Evolutionary conservation across 1,140 invertebrate genomes (phyloP), one percentile per base, ranked within the genome.

Genomic region (Drosophila santomea): DNA sequence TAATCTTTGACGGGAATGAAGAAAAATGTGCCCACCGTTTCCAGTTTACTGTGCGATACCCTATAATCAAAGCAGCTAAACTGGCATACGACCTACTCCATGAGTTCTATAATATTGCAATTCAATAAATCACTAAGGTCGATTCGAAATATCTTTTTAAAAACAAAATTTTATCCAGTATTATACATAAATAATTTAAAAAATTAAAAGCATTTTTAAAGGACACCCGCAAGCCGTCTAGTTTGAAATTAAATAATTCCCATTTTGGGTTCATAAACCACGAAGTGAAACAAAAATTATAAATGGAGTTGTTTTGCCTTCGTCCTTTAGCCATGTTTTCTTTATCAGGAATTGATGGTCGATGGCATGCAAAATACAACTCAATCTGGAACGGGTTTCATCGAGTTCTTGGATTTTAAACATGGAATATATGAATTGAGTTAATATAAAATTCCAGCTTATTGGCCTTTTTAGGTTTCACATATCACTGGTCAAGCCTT

Each of bases 291-390:
- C 63, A 44, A 14, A 72, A 67, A 72, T 51, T 72, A 60, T 63
- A 76, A 84, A 84, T 84, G 66, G 66, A 84, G 80, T 84, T 84
- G 80, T 84, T 71, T 83, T 85, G 81, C 72, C 80, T 85, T 79
- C 67, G 50, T 85, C 66, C 80, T 75, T 64, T 59, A 44, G 58
- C 72, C 59, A 48, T 75, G 69, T 58, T 58, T 55, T 41, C 45
- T 39, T 75, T 78, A 78, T 78, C 75, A 51, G 57, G 43, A 44
- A 69, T 61, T 25, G 43, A 54, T 45, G 35, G 28, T 36, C 58
- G 28, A 62, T 38, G 48, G 51, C 48, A 67, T 67, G 51, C 39
- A n/a, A 20, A 44, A 52, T 54, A 59, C 55, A 60, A 38, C 54
- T 71, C 51, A 71, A 71, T 71, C 15, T 11, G 15, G 12, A 48